Conservation (phyloP, 2,888 invertebrate genomes). For the Eupithecia vulgata region DNA sequence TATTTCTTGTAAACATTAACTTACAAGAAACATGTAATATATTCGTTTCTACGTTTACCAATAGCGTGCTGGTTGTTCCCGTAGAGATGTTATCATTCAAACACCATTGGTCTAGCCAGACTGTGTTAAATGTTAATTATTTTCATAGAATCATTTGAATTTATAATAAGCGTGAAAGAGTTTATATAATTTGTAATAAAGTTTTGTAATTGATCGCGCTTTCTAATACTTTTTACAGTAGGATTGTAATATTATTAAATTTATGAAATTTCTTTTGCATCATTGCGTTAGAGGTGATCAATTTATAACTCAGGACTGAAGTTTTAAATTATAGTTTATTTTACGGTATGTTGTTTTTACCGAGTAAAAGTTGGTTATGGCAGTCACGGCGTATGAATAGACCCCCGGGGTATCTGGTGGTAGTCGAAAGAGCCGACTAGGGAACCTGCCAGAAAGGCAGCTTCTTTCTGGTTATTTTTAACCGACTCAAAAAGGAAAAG, state of each 20-base stretch:
- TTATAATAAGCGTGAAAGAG: slow-evolving; percentile 17
- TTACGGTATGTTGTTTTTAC: too few relatives aligned
- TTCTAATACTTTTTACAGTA: neutral
- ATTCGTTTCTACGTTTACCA: slow-evolving; percentile 13
- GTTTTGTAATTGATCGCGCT: neutral
- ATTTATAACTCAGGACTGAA: too few relatives aligned
- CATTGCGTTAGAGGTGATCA: too few relatives aligned
- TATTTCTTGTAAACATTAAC: neutral
- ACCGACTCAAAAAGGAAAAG: too few relatives aligned
- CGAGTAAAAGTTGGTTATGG: too few relatives aligned
- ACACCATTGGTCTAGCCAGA: slow-evolving; percentile 20
- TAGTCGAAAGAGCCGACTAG: too few relatives aligned
- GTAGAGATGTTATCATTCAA: slow-evolving; percentile 15
- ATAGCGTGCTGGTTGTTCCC: slow-evolving; percentile 16
- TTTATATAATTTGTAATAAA: neutral
- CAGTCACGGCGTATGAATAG: too few relatives aligned
- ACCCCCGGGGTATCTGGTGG: too few relatives aligned
- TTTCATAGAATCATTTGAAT: slow-evolving; percentile 18
- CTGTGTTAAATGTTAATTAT: slow-evolving; percentile 29
- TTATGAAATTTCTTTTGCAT: too few relatives aligned
- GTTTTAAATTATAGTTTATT: neutral
- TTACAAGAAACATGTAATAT: slow-evolving; percentile 1
- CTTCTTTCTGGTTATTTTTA: too few relatives aligned
- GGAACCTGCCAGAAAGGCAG: too few relatives aligned
- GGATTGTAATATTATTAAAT: too few relatives aligned